These are phyloP conservation scores for Philopotamus ludificatus DNA, from an alignment of 1,140 invertebrate species.

Conservation along the genomic window DNA sequence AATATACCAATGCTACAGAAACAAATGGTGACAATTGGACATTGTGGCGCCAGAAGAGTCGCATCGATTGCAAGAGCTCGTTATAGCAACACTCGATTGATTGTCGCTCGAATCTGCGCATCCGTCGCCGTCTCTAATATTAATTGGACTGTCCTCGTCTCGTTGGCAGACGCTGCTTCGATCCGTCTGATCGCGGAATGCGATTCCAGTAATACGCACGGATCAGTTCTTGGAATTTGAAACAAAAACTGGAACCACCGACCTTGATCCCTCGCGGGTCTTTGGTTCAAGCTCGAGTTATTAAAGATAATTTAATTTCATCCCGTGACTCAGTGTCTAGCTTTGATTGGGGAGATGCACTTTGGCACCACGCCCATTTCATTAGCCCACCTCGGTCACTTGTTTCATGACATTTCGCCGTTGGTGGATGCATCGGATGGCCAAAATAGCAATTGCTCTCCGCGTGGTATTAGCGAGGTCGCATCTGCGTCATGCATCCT, in stretches of 20 bases:
- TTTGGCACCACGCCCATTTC: constrained; percentile 5
- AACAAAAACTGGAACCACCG: too few species aligned
- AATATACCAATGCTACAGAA: too few species aligned
- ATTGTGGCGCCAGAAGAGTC: too few species aligned
- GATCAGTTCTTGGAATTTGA: background rate
- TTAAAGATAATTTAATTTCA: background rate
- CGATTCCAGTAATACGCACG: background rate
- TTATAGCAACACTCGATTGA: too few species aligned
- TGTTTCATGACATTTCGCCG: background rate
- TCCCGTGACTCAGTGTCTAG: background rate
- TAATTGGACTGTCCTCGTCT: too few species aligned
- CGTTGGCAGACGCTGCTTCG: too few species aligned
- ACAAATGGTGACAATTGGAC: too few species aligned
- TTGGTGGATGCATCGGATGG: background rate
- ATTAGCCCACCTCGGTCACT: background rate
- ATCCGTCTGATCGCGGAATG: background rate
- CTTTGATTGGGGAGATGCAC: background rate
- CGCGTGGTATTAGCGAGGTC: background rate
- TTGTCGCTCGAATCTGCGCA: too few species aligned
- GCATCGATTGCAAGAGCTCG: too few species aligned
- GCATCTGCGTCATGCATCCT: background rate
- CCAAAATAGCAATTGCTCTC: background rate
- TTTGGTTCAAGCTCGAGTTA: background rate
- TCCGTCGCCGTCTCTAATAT: too few species aligned
- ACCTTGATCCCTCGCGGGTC: background rate